Evolutionary conservation across 2,797 vertebrate genomes (phyloP), one percentile per base, ranked within the genome.

Genomic region (Acridotheres tristis): DNA sequence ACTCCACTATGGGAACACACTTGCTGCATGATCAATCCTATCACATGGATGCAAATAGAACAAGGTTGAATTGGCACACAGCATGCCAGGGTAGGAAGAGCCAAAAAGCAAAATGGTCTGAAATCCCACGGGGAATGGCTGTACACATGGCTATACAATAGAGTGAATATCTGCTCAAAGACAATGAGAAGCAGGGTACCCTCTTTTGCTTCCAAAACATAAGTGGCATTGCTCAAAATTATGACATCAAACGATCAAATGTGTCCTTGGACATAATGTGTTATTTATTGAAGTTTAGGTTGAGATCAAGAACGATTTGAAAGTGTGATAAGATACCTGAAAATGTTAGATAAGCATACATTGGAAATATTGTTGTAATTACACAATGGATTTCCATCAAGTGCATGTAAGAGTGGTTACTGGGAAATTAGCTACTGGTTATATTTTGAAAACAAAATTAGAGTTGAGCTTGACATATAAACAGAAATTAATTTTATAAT

Each of bases 21-120:
- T 91, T 81, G 42, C 38, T 91, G 59, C 80, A 58, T 42, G 73
- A 89, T 83, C 90, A 91, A 94, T 93, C 68, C 55, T 88, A 68
- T 83, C 62, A 62, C 40, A 68, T 45, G 43, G 73, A 72, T 68
- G 58, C 51, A 92, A 77, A 88, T 11, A 81, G 45, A 91, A 65
- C 53, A 75, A 84, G 34, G 62, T 58, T 80, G 82, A 91, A 54
- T 42, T 91, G 93, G 73, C 76, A 58, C 0, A 0, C 61, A 58
- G 11, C 20, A 40, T 5, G 12, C 32, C 69, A 66, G n/a, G 62
- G 61, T 62, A 94, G 73, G 84, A 85, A 81, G 18, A 85, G 54
- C 69, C 79, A 91, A 93, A 88, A 93, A 8, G 2, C 11, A 91
- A 93, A 91, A 85, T 36, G 26, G 32, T n/a, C 89, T 86, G 73